These are phyloP conservation scores for Palaemon carinicauda DNA, from an alignment of 1,140 invertebrate genomes.

Conservation along the genomic window DNA sequence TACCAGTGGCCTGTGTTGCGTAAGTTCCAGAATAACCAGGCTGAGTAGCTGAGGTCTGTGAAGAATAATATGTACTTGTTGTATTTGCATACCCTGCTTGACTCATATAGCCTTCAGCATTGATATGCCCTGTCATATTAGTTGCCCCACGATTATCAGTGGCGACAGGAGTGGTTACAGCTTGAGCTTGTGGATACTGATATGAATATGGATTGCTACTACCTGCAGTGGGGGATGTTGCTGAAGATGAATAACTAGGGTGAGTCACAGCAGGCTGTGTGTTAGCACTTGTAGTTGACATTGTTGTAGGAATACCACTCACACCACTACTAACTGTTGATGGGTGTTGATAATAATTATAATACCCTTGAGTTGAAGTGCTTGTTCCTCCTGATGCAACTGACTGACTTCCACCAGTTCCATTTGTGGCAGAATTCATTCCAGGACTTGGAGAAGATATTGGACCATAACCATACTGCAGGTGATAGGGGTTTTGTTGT, in stretches of 20 bases:
- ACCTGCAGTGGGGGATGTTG: neutral
- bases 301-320: neutral
- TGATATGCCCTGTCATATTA: too few species aligned
- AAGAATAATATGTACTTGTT: slow-evolving; percentile 11
- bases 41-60: neutral
- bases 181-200: slow-evolving; percentile 20
- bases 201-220: slow-evolving; percentile 14
- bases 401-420: neutral
- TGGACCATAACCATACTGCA: neutral
- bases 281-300: neutral
- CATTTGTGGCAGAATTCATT: neutral
- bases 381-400: neutral
- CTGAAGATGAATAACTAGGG: neutral
- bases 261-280: neutral
- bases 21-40: neutral
- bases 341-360: slow-evolving; percentile 30
- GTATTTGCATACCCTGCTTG: too few species aligned
- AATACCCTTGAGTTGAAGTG: slow-evolving; percentile 13
- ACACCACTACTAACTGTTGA: neutral
- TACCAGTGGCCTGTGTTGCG: neutral
- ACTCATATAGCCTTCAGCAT: too few species aligned
- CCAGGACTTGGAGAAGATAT: neutral
- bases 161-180: neutral
- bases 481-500: neutral
- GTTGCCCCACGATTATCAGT: slow-evolving; percentile 10